Evolutionary conservation across 2,888 invertebrate species (phyloP), one percentile per base, ranked within the genome.

Genomic region (Augochlorella aurata): DNA sequence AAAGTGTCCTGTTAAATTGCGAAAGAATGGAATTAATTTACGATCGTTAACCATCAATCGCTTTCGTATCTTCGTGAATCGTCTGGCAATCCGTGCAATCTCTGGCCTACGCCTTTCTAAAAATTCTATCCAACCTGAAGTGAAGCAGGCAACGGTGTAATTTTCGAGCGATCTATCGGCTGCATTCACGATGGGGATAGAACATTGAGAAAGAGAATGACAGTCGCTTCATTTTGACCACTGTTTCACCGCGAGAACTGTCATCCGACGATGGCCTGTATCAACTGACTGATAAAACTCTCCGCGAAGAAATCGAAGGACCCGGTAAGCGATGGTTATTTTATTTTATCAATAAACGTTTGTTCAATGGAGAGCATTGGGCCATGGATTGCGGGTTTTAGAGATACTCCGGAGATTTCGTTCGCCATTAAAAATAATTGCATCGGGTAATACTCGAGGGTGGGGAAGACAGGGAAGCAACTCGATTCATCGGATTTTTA

Each of bases 401-500:
- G 58, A 14, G 21, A 70, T 45, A 49, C 12, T 44, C 29, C 63
- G 70, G 47, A 52, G 66, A 54, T 29, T 66, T 72, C 54, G 45
- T 68, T 49, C 58, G 73, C 58, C 50, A 58, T 68, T 67, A 61
- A 68, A 71, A 52, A 38, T 67, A 68, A 69, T 65, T 66, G 44
- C 54, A 81, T 61, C 49, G 18, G 47, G 52, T 67, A 71, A 58
- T 75, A 67, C 10, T 29, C 52, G 21, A 67, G 16, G 68, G 54
- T n/a, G 14, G 4, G 38, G 71, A 45, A 38, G n/a, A 24, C n/a
- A 21, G 10, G 9, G 12, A 16, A 14, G 52, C 21, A 50, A 70
- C 71, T 74, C 50, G 54, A 54, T 81, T 81, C 67, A 65, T 81
- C 77, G 52, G 54, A 69, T 66, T 77, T 71, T 77, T 24, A 44